Percentiles rank a stretch among this genome's conserved stretches.
Evolutionary conservation across 2,113 vertebrate genomes (phyloP).

Genomic region (Rattus rattus): DNA sequence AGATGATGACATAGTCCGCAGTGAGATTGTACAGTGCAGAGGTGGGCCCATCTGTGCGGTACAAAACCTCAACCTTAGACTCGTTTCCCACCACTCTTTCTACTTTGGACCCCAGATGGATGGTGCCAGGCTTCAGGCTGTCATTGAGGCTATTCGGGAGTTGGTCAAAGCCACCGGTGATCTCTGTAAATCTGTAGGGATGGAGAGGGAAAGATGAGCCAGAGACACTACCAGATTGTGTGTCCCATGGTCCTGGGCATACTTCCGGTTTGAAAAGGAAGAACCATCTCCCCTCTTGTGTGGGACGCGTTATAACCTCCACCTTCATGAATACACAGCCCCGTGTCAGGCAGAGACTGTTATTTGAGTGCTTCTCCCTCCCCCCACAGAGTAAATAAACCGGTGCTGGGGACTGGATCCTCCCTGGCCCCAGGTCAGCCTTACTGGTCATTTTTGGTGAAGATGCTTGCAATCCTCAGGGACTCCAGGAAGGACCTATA

Average conservation of each 20-base stretch:
- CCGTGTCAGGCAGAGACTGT: background rate
- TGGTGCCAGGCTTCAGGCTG: background rate
- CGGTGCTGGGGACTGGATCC: background rate
- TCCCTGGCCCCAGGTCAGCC: background rate
- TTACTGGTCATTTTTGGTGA: constrained; percentile 41
- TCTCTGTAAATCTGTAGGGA: constrained; percentile 72
- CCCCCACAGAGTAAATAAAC: background rate
- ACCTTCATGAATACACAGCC: background rate
- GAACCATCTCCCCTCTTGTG: too few relatives aligned
- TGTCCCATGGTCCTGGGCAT: background rate
- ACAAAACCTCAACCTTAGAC: constrained; percentile 37
- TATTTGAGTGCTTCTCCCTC: background rate
- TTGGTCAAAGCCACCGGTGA: constrained; percentile 78
- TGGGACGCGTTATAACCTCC: background rate
- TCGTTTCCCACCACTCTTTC: constrained; percentile 5
- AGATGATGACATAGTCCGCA: background rate
- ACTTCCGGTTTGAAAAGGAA: background rate
- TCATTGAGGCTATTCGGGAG: constrained; percentile 69
- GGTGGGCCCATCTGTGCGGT: background rate
- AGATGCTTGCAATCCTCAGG: background rate
- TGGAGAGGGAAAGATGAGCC: rapidly evolving
- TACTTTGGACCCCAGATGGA: constrained; percentile 26
- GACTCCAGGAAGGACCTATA: constrained; percentile 78
- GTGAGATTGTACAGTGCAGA: background rate
- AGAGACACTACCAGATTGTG: background rate